phyloP scores from a whole-genome alignment of 2,797 vertebrate species.

The Platalea minor region DNA sequence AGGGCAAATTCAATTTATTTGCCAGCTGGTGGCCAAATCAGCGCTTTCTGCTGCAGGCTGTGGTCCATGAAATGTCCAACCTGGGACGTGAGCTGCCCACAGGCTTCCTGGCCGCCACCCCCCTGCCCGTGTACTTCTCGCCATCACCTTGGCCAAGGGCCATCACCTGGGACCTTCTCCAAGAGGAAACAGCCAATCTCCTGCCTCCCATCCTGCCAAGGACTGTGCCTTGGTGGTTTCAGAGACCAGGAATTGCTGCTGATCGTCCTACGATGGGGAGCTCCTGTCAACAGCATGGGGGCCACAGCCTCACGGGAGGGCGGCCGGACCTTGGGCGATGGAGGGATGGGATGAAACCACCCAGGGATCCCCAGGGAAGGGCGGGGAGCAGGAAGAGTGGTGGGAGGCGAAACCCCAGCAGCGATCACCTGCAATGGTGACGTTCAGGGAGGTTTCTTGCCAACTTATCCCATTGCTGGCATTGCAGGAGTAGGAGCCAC shows the following conservation, averaged over 20 bases:
- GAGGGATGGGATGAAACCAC: background rate
- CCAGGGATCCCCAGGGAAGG: background rate
- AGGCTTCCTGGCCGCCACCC: accelerated
- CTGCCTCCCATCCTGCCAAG: background rate
- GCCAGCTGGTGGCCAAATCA: background rate
- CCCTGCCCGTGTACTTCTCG: background rate
- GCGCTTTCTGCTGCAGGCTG: background rate
- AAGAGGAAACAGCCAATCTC: background rate
- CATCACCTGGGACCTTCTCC: background rate
- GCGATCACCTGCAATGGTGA: constrained; percentile 10
- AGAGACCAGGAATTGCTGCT: background rate
- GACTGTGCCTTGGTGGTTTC: background rate
- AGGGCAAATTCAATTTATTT: background rate
- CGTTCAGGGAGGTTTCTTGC: background rate
- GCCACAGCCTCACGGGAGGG: accelerated
- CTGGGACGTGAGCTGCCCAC: background rate
- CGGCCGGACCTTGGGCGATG: accelerated
- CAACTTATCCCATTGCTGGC: constrained; percentile 41
- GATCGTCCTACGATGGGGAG: accelerated
- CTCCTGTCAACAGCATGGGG: background rate
- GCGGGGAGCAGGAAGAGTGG: background rate
- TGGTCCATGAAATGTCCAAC: accelerated
- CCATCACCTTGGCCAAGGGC: background rate
- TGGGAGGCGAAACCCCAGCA: background rate
- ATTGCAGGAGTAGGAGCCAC: constrained; percentile 44